phyloP scores from a whole-genome alignment of 1,140 invertebrate genomes.

The Leptinotarsa defecta region DNA sequence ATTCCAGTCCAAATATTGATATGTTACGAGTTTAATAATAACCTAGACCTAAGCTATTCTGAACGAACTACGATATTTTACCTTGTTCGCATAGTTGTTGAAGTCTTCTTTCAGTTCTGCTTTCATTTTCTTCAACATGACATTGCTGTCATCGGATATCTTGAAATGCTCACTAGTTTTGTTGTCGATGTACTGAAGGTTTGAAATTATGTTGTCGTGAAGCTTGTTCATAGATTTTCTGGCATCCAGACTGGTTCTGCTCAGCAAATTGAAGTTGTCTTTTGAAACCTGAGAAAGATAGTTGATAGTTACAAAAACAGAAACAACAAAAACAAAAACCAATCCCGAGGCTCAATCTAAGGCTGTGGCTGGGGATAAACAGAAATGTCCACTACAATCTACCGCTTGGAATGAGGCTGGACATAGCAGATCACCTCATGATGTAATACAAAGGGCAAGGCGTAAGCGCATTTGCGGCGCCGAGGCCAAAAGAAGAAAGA shows the following conservation, averaged over 20 bases:
- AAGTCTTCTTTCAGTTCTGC: slow-evolving; percentile 40
- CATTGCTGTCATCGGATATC: slow-evolving; percentile 24
- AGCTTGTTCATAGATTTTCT: slow-evolving; percentile 26
- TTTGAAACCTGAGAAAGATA: slow-evolving; percentile 25
- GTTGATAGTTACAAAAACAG: too few species aligned
- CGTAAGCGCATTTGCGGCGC: too few species aligned
- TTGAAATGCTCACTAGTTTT: slow-evolving; percentile 21
- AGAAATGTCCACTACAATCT: too few species aligned
- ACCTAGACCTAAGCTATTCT: too few species aligned
- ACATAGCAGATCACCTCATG: too few species aligned
- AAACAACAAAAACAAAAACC: too few species aligned
- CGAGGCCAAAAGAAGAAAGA: too few species aligned
- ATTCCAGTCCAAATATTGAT: background rate
- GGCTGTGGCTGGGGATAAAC: too few species aligned
- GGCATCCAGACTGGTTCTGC: slow-evolving; percentile 1
- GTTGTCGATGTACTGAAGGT: slow-evolving; percentile 29
- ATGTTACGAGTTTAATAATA: background rate
- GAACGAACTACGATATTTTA: slow-evolving; percentile 9
- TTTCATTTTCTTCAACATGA: slow-evolving; percentile 30
- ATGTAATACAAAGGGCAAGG: too few species aligned
- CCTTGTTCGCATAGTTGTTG: slow-evolving; percentile 44
- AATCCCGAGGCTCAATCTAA: too few species aligned
- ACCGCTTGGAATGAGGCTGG: too few species aligned
- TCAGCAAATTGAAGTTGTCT: slow-evolving; percentile 10
- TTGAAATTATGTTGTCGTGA: slow-evolving; percentile 23